Base-by-base conservation (phyloP, 1,140 invertebrate species). In the Zaprionus ghesquierei region DNA sequence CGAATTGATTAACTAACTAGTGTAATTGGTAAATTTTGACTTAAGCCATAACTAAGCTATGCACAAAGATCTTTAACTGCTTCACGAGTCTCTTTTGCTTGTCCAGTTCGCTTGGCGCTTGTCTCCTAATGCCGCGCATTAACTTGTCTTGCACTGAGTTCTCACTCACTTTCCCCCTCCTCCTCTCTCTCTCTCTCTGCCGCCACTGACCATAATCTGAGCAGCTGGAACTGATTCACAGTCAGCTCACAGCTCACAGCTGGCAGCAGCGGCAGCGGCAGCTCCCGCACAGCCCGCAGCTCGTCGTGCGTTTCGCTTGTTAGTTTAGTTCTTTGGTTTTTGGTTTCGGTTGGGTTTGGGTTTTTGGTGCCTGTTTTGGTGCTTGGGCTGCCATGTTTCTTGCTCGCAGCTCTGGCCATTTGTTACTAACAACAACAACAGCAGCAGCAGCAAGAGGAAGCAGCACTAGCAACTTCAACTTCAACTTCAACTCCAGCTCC, bases 311-410 rank as follows among this genome's bases (percentile, higher is more conserved):
- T 38, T 54, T 68, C 72, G 68, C 72, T 75, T 75, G 72, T 75
- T 75, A 75, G 68, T 74, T 74, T 56, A 63, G 71, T 69, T 69
- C 41, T 63, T 54, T 29, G 69, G 69, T 72, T 72, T 63, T 60
- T 44, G 60, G 59, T 41, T 64, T 64, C 27, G 41, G n/a, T 27
- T n/a, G n/a, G n/a, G n/a, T n/a, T n/a, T n/a, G n/a, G n/a, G n/a
- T n/a, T n/a, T n/a, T 53, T 41, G 6, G 69, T 56, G 49, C 51
- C 3, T 10, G 46, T 33, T 68, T 53, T 22, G 20, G 41, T 44
- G 33, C 35, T 29, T 33, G 20, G 18, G 55, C 60, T 68, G 56
- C 56, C 50, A 49, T 59, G 59, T 69, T 73, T 33, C 33, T 73
- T 60, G 50, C 15, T 20, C 6, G 6, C 44, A 56, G 58, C 62